Percentiles rank a stretch among this genome's conserved stretches.
These are phyloP conservation scores for Oophaga sylvatica DNA, from an alignment of 2,797 vertebrate genomes.

Conservation along the genomic window DNA sequence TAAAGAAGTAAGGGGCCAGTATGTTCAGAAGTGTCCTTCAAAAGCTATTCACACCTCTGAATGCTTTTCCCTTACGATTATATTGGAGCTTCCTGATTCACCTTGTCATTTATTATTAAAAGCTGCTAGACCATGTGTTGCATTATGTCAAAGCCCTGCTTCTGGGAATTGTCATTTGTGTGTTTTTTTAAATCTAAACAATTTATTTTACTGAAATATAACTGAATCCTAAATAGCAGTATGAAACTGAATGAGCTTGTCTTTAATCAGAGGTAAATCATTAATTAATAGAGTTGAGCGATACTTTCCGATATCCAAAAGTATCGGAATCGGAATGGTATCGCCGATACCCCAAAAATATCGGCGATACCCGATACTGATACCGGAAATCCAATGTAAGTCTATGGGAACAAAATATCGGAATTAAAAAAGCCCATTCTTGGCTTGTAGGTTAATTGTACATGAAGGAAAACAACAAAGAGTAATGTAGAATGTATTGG, in stretches of 20 bases:
- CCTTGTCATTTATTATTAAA: slow-evolving; percentile 2
- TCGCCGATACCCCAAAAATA: too few species aligned
- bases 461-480: too few species aligned
- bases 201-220: not conserved
- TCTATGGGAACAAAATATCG: too few species aligned
- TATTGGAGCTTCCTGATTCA: not conserved
- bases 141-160: not conserved
- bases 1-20: not conserved
- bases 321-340: too few species aligned
- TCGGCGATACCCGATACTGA: too few species aligned
- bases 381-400: too few species aligned
- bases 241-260: not conserved
- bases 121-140: not conserved
- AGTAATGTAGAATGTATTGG: too few species aligned
- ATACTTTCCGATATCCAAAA: too few species aligned
- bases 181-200: not conserved
- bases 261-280: not conserved
- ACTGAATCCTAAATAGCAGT: not conserved
- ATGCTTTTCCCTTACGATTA: not conserved
- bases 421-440: too few species aligned
- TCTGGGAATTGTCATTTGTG: not conserved
- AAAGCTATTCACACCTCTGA: not conserved
- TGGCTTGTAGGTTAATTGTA: too few species aligned
- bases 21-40: slow-evolving; percentile 4
- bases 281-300: too few species aligned